A percentile compares a stretch with the other conserved stretches of the same genome.
phyloP scores from a whole-genome alignment of 2,113 vertebrate genomes.

The Phrynosoma blainvillii region DNA sequence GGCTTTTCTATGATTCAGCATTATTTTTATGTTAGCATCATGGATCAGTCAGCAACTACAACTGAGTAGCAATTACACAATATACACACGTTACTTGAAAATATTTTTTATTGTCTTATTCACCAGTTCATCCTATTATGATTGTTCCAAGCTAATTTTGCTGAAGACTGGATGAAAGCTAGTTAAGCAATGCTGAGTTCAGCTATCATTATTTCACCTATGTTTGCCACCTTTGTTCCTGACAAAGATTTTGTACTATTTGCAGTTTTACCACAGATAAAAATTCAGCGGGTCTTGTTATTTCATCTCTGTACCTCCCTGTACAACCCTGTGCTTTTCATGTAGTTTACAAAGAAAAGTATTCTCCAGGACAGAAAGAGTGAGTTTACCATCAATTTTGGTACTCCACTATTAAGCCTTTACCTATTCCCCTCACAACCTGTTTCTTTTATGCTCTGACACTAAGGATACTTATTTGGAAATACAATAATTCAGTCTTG shows the following conservation, averaged over 20 bases:
- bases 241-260: not conserved
- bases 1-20: conserved; percentile 8
- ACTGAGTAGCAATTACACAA: not conserved
- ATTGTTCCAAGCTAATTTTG: conserved; percentile 1
- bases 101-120: conserved; percentile 4
- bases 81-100: conserved; percentile 40
- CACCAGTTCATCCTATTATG: conserved; percentile 34
- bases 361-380: not conserved
- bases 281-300: not conserved
- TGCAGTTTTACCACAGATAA: not conserved
- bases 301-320: not conserved
- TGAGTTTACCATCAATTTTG: not conserved
- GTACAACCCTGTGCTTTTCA: not conserved
- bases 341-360: too few species aligned
- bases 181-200: conserved; percentile 16
- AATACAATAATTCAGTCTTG: not conserved
- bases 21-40: conserved; percentile 40
- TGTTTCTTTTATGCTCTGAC: not conserved
- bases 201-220: conserved; percentile 5
- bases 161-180: conserved; percentile 4
- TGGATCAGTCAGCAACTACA: conserved; percentile 51
- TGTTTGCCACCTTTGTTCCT: not conserved
- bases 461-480: not conserved
- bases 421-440: not conserved
- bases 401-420: not conserved